Evolutionary conservation across 2,888 invertebrate species (phyloP).

Genomic region (Aleiodes alternator): DNA sequence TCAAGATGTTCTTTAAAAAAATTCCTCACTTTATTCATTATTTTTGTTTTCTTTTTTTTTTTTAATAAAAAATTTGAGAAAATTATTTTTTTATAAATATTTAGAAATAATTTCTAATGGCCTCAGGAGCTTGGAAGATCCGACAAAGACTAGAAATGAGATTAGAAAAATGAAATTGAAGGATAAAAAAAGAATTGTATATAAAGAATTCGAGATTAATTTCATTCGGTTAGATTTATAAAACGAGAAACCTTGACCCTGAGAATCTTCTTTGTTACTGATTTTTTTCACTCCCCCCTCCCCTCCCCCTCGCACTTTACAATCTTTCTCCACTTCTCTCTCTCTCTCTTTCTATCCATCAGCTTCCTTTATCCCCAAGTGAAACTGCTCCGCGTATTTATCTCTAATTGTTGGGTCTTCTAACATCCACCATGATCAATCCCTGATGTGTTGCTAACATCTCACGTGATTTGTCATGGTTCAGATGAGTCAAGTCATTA

Average conservation of each 20-base stretch:
- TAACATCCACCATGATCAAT: slow-evolving; percentile 32
- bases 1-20: no score
- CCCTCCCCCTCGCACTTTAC: slow-evolving; percentile 3
- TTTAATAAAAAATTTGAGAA: no score
- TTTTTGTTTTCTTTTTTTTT: no score
- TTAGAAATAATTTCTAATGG: background rate
- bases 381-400: slow-evolving; percentile 34
- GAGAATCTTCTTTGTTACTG: slow-evolving; percentile 8
- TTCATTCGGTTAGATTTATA: slow-evolving; percentile 8
- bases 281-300: slow-evolving; percentile 34
- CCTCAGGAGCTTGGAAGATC: background rate
- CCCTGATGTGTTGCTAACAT: slow-evolving; percentile 26
- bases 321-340: slow-evolving; percentile 27
- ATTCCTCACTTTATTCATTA: no score
- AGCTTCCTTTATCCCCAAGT: slow-evolving; percentile 26
- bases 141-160: background rate
- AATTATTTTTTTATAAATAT: no score
- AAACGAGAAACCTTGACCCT: slow-evolving; percentile 18
- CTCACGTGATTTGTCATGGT: slow-evolving; percentile 35
- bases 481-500: slow-evolving; percentile 30
- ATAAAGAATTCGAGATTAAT: slow-evolving; percentile 17
- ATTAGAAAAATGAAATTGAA: background rate
- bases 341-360: slow-evolving; percentile 42
- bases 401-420: slow-evolving; percentile 34
- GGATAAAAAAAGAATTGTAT: background rate